Evolutionary conservation across 2,888 invertebrate genomes (phyloP).

Genomic region (Melinopterus prodromus): DNA sequence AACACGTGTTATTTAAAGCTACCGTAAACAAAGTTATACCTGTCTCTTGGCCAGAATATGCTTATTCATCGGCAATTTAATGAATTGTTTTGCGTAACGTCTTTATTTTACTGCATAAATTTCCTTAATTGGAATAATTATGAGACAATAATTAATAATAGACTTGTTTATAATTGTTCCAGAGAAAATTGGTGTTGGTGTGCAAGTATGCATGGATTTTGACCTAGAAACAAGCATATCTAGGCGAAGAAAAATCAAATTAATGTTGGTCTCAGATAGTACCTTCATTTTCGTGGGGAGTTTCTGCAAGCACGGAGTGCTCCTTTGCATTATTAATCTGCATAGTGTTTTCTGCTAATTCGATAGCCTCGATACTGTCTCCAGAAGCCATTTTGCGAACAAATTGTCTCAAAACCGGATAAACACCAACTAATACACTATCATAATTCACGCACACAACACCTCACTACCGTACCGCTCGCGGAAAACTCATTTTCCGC

Average conservation of each 20-base stretch:
- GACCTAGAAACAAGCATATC: background rate
- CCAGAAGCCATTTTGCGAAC: conserved; percentile 79
- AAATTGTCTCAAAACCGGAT: conserved; percentile 20
- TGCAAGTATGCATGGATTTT: background rate
- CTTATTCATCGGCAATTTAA: background rate
- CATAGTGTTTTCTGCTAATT: conserved; percentile 74
- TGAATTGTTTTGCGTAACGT: background rate
- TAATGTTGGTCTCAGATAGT: conserved; percentile 40
- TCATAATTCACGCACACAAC: conserved; percentile 27
- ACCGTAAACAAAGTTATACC: background rate
- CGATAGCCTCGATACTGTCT: conserved; percentile 80
- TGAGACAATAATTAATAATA: background rate
- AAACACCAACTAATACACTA: conserved; percentile 17
- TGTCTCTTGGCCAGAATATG: background rate
- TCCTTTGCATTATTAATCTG: conserved; percentile 68
- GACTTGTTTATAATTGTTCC: background rate
- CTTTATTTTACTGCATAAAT: background rate
- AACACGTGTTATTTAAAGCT: conserved; percentile 5
- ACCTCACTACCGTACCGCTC: conserved; percentile 27
- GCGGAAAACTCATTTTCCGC: conserved; percentile 36
- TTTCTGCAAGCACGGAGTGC: conserved; percentile 65
- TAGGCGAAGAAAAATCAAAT: background rate
- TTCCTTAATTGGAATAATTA: background rate
- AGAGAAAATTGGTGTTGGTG: background rate
- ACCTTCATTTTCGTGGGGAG: conserved; percentile 70